A percentile compares a stretch with the other conserved stretches of the same genome.
These are phyloP conservation scores for Coluber constrictor DNA, from an alignment of 2,797 vertebrate genomes.

Conservation along the genomic window DNA sequence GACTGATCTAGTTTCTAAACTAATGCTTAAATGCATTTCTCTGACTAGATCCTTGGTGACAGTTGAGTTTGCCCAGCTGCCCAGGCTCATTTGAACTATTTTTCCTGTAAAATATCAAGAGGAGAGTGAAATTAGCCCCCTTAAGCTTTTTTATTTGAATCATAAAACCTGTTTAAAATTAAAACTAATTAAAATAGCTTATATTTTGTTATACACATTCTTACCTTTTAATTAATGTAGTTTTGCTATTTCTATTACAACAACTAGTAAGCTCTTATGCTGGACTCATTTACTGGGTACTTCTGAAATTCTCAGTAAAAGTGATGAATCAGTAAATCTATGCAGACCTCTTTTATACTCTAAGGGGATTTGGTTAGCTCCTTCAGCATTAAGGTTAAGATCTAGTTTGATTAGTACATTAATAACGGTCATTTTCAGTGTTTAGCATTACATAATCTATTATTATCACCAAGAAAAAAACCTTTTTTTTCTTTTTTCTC, in stretches of 20 bases:
- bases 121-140: too few species aligned
- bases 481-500: background rate
- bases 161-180: background rate
- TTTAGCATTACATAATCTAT: background rate
- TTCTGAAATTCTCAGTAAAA: background rate
- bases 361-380: background rate
- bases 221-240: background rate
- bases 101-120: too few species aligned
- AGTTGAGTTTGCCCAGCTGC: too few species aligned
- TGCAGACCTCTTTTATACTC: background rate
- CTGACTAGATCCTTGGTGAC: too few species aligned
- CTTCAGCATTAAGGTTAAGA: background rate
- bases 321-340: background rate
- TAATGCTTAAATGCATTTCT: too few species aligned
- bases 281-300: background rate
- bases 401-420: background rate
- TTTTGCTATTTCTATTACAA: background rate
- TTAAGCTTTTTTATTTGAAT: background rate
- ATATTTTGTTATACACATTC: background rate
- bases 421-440: background rate
- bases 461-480: background rate
- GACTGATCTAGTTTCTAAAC: too few species aligned
- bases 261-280: background rate
- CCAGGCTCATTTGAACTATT: too few species aligned
- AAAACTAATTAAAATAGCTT: background rate